Conservation (phyloP, 2,888 invertebrate genomes). For the Lomographa bimaculata region DNA sequence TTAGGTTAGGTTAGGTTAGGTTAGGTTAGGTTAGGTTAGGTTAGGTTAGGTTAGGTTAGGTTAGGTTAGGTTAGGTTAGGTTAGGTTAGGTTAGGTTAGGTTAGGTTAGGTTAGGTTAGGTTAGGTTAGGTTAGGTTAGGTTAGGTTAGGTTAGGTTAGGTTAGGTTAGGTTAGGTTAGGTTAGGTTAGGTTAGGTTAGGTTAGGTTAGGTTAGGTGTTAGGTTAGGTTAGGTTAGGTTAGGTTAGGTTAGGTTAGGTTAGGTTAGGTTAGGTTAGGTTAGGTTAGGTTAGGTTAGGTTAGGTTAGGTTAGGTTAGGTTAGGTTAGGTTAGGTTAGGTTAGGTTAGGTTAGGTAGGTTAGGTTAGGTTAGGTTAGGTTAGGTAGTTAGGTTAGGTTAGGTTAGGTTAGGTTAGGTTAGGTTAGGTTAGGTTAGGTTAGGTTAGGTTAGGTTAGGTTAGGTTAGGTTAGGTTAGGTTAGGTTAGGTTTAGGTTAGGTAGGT, state of each 20-base stretch:
- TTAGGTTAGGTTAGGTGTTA: constrained; percentile 34
- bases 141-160: too few relatives aligned
- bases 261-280: constrained; percentile 34
- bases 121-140: too few relatives aligned
- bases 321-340: constrained; percentile 25
- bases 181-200: constrained; percentile 34
- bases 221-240: constrained; percentile 35
- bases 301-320: constrained; percentile 29
- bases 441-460: constrained; percentile 24
- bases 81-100: too few relatives aligned
- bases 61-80: too few relatives aligned
- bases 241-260: constrained; percentile 36
- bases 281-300: constrained; percentile 28
- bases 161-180: constrained; percentile 33
- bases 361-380: constrained; percentile 24
- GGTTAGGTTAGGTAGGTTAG: constrained; percentile 24
- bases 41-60: too few relatives aligned
- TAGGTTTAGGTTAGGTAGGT: constrained; percentile 25
- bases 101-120: too few relatives aligned
- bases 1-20: too few relatives aligned
- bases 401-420: constrained; percentile 27
- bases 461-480: constrained; percentile 26
- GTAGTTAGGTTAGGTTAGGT: constrained; percentile 26
- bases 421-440: constrained; percentile 27
- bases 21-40: too few relatives aligned